Evolutionary conservation across 2,797 vertebrate genomes (phyloP), one percentile per base, ranked within the genome.

Genomic region (Cirrhinus mrigala): DNA sequence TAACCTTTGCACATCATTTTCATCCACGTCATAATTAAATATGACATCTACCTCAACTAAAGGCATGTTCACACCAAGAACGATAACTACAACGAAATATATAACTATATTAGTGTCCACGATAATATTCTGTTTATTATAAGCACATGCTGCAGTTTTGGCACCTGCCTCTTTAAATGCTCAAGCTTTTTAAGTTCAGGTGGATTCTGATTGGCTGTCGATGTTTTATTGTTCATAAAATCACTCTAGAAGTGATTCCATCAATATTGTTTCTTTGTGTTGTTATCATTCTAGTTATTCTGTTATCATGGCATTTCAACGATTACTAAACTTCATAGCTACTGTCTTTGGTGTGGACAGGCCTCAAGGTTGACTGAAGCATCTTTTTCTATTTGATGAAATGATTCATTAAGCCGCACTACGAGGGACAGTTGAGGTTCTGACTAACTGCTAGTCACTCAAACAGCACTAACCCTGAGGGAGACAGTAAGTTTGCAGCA

Each of bases 401-500:
- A 33, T 3, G 22, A 27, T 37, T 56, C 18, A 48, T 80, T 75
- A 37, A 56, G n/a, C 40, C 12, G 18, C n/a, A 14, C 20, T 56
- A 44, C n/a, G 24, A 85, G 29, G 27, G 18, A 79, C 46, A 6
- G 11, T 62, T 44, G 48, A 58, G 46, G 44, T 69, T 86, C 52
- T 58, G 85, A 50, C 64, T 44, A 6, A 9, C 22, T 29, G 68
- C 29, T 80, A 50, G 84, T 74, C 48, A 58, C 40, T 80, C 69
- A 60, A 54, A 46, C 82, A 40, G 58, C 50, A 74, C 50, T 58
- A 46, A 48, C 40, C 37, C 76, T 68, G 18, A 27, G 75, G 56
- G n/a, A 87, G 60, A 83, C 75, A 60, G 60, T 22, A 40, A 52
- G 54, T 75, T 58, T 75, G 82, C 76, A 52, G 69, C 66, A 83